These are phyloP conservation scores for Eupithecia abbreviata DNA, from an alignment of 2,888 invertebrate species.

Conservation along the genomic window DNA sequence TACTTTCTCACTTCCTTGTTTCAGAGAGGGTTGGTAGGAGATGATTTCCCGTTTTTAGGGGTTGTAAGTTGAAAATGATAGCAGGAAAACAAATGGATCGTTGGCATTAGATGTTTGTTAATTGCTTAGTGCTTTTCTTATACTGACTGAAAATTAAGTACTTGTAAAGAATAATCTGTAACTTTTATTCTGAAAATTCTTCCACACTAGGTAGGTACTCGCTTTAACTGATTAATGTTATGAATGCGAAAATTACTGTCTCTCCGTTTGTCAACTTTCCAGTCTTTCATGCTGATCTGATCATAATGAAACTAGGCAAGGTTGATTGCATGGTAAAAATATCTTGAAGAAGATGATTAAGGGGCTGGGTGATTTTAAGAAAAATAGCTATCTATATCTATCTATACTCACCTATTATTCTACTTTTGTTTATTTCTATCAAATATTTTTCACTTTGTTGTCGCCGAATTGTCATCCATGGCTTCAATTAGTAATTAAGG, in stretches of 20 bases:
- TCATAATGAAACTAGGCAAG: neutral
- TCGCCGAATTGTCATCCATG: too few relatives aligned
- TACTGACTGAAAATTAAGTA: neutral
- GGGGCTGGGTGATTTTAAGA: neutral
- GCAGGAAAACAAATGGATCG: slow-evolving; percentile 28
- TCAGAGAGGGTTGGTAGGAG: slow-evolving; percentile 41
- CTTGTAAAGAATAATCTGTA: neutral
- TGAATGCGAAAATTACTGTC: neutral
- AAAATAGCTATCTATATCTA: too few relatives aligned
- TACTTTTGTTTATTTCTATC: too few relatives aligned
- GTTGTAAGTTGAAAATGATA: slow-evolving; percentile 33
- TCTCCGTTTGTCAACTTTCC: neutral
- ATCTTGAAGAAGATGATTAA: neutral
- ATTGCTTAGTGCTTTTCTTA: neutral
- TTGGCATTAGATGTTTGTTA: slow-evolving; percentile 5
- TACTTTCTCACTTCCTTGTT: slow-evolving; percentile 78
- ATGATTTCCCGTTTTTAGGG: slow-evolving; percentile 30
- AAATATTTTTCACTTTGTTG: too few relatives aligned
- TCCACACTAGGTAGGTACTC: neutral
- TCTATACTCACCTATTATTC: too few relatives aligned
- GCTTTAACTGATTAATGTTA: neutral
- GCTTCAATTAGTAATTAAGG: too few relatives aligned
- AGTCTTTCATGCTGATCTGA: neutral
- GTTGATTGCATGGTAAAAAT: neutral
- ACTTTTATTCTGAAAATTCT: neutral